A percentile compares a stretch with the other conserved stretches of the same genome.
phyloP scores from a whole-genome alignment of 1,140 invertebrate species.

The Drosophila miranda region DNA sequence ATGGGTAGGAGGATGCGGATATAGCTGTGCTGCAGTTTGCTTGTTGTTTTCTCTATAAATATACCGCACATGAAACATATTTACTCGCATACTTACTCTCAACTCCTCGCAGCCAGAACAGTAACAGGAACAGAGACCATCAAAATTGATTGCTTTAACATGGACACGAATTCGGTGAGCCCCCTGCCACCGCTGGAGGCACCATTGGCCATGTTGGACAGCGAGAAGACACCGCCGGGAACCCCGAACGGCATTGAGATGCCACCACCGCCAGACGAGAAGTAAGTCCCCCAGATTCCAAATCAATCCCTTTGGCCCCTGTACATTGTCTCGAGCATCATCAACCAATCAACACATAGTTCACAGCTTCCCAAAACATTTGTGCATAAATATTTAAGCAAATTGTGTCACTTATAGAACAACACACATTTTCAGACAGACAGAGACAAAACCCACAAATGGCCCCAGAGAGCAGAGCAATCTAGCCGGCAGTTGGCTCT shows the following conservation, averaged over 20 bases:
- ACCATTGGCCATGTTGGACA: conserved; percentile 75
- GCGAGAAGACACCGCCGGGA: conserved; percentile 76
- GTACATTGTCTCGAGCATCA: neutral
- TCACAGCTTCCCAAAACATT: conserved; percentile 48
- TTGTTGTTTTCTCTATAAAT: conserved; percentile 48
- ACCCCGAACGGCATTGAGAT: conserved; percentile 75
- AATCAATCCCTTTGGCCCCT: conserved; percentile 6
- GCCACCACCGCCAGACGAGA: conserved; percentile 80
- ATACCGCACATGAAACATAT: conserved; percentile 17
- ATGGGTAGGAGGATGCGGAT: too few species aligned
- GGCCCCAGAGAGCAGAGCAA: conserved; percentile 35
- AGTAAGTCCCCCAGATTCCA: conserved; percentile 60
- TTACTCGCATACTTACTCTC: conserved; percentile 32
- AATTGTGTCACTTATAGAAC: conserved; percentile 54
- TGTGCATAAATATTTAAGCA: conserved; percentile 70
- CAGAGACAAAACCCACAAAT: conserved; percentile 8
- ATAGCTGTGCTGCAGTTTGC: neutral
- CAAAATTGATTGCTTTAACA: conserved; percentile 79
- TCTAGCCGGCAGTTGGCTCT: conserved; percentile 43
- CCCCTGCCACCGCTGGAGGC: conserved; percentile 74
- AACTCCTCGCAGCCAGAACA: conserved; percentile 37
- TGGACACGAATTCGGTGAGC: conserved; percentile 81
- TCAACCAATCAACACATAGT: conserved; percentile 61
- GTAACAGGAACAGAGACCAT: conserved; percentile 18
- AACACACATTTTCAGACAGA: conserved; percentile 20